Evolutionary conservation across 2,113 vertebrate species (phyloP).

Genomic region (Macrotus californicus): DNA sequence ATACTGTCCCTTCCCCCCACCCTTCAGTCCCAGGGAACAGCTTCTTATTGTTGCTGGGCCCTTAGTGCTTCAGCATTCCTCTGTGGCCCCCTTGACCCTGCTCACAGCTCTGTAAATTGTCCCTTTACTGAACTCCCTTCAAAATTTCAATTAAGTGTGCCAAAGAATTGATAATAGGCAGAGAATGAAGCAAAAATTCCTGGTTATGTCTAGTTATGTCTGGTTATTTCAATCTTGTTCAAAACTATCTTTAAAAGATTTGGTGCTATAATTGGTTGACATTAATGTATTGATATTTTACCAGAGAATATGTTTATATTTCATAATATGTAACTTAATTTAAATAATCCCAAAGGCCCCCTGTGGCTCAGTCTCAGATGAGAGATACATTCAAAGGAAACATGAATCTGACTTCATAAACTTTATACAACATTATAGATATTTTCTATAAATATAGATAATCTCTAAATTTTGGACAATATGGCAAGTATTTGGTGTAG

Average conservation of each 20-base stretch:
- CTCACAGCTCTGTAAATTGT: not conserved
- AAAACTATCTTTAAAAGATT: not conserved
- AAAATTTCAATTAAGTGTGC: not conserved
- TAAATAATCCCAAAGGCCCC: not conserved
- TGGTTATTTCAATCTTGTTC: not conserved
- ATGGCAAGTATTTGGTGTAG: not conserved
- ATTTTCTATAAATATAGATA: not conserved
- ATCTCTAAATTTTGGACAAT: not conserved
- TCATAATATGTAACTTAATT: constrained; percentile 22
- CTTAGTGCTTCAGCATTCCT: not conserved
- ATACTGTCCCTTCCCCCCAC: not conserved
- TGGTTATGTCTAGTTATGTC: not conserved
- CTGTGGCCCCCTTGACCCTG: not conserved
- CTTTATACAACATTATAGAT: not conserved
- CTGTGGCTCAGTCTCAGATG: not conserved
- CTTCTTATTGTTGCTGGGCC: not conserved
- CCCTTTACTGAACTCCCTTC: not conserved
- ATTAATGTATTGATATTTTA: not conserved
- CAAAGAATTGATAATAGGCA: not conserved
- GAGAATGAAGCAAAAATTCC: not conserved
- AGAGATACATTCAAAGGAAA: not conserved
- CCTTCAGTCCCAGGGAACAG: not conserved
- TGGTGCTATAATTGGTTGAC: not conserved
- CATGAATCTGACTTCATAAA: not conserved
- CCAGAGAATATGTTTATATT: constrained; percentile 11